Conservation (phyloP, 2,113 vertebrate genomes). For the Sinocyclocheilus rhinocerous region DNA sequence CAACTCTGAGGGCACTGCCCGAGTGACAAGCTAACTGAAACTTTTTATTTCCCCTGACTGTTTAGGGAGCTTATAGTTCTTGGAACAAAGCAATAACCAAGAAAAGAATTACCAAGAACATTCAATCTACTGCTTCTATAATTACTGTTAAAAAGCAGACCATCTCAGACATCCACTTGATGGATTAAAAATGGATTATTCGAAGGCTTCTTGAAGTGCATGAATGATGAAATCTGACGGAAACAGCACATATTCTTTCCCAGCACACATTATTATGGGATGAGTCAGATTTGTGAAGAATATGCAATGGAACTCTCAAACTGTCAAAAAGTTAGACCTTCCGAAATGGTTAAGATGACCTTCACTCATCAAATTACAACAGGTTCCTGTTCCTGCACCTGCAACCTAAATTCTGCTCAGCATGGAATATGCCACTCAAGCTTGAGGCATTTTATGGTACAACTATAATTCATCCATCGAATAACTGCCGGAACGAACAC, state of each 20-base stretch:
- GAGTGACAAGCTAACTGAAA: background rate
- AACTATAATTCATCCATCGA: slow-evolving; percentile 2
- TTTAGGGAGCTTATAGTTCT: background rate
- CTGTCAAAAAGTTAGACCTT: slow-evolving; percentile 17
- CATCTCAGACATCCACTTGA: background rate
- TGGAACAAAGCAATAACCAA: background rate
- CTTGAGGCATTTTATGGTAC: background rate
- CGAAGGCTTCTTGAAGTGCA: slow-evolving; percentile 9
- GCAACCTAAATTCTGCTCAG: background rate
- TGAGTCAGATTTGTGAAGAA: slow-evolving; percentile 15
- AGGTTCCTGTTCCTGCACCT: background rate
- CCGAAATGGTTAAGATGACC: background rate
- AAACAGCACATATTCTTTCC: slow-evolving; percentile 18
- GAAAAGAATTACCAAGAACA: background rate
- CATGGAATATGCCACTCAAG: slow-evolving; percentile 12
- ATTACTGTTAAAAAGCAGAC: background rate
- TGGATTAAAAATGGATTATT: background rate
- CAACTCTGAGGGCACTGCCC: background rate
- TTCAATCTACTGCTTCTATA: background rate
- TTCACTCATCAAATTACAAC: background rate
- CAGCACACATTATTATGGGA: background rate
- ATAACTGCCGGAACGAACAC: background rate
- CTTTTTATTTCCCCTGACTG: background rate
- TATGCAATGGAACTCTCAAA: slow-evolving; percentile 6
- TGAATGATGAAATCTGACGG: background rate